Conservation (phyloP, 2,113 vertebrate genomes). For the Ammospiza nelsoni region DNA sequence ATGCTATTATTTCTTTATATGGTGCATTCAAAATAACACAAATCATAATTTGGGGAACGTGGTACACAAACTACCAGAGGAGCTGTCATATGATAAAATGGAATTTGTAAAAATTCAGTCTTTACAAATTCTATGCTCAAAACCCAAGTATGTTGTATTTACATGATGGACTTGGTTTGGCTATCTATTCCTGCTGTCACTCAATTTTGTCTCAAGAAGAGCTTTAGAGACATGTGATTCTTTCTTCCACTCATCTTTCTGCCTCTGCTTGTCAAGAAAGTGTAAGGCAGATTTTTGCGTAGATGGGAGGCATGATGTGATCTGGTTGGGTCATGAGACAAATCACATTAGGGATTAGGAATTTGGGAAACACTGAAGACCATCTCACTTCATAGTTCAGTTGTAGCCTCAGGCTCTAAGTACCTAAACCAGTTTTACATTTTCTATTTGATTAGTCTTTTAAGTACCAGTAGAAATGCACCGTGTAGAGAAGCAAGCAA, state of each 20-base stretch:
- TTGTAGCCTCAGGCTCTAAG: neutral
- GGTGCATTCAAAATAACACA: neutral
- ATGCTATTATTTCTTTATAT: neutral
- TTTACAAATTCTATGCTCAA: neutral
- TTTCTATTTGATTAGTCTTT: neutral
- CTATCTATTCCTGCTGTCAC: neutral
- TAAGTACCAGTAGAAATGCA: neutral
- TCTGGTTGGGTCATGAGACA: neutral
- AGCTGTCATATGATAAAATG: neutral
- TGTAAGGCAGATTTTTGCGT: neutral
- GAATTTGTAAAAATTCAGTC: neutral
- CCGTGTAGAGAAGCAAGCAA: neutral
- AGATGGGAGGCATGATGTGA: neutral
- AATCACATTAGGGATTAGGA: neutral
- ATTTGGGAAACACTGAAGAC: neutral
- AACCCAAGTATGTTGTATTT: neutral
- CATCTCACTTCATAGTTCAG: rapidly evolving
- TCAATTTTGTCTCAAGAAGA: neutral
- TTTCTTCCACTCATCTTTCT: neutral
- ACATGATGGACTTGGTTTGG: neutral
- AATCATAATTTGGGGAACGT: neutral
- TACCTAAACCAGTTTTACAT: neutral
- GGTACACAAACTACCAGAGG: neutral
- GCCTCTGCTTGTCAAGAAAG: neutral
- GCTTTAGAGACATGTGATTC: neutral